A percentile compares a stretch with the other conserved stretches of the same genome.
These are phyloP conservation scores for Scaptomyza hsui DNA, from an alignment of 1,140 invertebrate species.

Conservation along the genomic window DNA sequence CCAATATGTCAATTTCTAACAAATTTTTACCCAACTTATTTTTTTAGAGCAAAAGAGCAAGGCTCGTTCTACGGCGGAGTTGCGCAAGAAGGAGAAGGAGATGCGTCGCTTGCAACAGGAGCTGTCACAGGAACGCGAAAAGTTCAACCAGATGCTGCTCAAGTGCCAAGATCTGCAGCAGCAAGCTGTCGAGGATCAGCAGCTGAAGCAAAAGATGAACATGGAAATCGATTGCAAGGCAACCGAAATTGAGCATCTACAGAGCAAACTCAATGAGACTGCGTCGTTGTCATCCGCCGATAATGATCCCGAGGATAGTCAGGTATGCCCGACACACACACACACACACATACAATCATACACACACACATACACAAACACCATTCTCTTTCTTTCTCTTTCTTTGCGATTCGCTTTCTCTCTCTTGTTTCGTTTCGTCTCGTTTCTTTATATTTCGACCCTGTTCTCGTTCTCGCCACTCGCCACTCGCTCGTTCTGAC, in stretches of 20 bases:
- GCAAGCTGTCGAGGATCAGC: constrained; percentile 88
- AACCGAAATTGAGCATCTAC: constrained; percentile 96
- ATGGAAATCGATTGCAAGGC: constrained; percentile 98
- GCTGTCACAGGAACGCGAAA: constrained; percentile 96
- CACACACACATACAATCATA: constrained; percentile 8
- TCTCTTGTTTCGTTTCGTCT: background rate
- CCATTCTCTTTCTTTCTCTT: constrained; percentile 7
- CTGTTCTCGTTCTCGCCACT: constrained; percentile 21
- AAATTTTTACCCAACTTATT: background rate
- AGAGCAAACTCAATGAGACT: constrained; percentile 94
- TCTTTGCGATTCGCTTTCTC: background rate
- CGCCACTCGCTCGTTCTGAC: constrained; percentile 29
- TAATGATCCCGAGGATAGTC: constrained; percentile 91
- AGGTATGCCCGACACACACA: constrained; percentile 57
- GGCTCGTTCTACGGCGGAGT: constrained; percentile 89
- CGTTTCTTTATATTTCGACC: background rate
- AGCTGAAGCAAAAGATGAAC: constrained; percentile 90
- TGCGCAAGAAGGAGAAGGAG: constrained; percentile 97
- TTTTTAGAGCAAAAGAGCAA: constrained; percentile 88
- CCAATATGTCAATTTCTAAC: no score
- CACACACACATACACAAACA: constrained; percentile 18
- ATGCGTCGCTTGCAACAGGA: constrained; percentile 97
- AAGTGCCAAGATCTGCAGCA: constrained; percentile 94
- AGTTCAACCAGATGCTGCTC: constrained; percentile 93
- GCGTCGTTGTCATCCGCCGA: constrained; percentile 95